phyloP scores from a whole-genome alignment of 2,888 invertebrate species.

The Habroteleia sp. region DNA sequence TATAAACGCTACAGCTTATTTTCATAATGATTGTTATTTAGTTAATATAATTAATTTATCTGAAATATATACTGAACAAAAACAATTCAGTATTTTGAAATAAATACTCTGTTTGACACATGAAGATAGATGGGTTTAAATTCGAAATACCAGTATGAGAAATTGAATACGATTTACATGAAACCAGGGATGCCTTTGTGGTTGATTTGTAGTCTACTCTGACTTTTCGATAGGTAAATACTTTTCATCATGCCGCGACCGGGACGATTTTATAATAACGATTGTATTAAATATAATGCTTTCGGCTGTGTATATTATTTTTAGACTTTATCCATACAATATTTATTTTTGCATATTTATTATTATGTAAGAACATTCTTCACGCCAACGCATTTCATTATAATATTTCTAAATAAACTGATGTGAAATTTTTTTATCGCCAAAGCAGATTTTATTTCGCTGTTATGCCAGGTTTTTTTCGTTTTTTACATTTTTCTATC shows the following conservation, averaged over 20 bases:
- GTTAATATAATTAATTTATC: conserved; percentile 17
- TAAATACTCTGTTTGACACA: conserved; percentile 54
- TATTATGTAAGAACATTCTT: too few species aligned
- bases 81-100: conserved; percentile 15
- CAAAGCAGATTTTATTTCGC: too few species aligned
- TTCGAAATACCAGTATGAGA: conserved; percentile 52
- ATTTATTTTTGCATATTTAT: too few species aligned
- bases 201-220: conserved; percentile 64
- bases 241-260: conserved; percentile 55
- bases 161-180: conserved; percentile 61
- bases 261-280: conserved; percentile 41
- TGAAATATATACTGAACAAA: conserved; percentile 11
- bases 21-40: too few species aligned
- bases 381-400: too few species aligned
- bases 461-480: too few species aligned
- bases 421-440: too few species aligned
- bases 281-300: conserved; percentile 12
- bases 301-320: neutral
- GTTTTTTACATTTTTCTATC: too few species aligned
- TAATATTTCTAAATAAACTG: too few species aligned
- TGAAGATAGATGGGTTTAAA: conserved; percentile 54
- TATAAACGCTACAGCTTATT: too few species aligned
- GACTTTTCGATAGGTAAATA: conserved; percentile 62
- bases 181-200: conserved; percentile 48
- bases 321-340: neutral